phyloP scores from a whole-genome alignment of 2,888 invertebrate species.

The Microdon myrmicae region DNA sequence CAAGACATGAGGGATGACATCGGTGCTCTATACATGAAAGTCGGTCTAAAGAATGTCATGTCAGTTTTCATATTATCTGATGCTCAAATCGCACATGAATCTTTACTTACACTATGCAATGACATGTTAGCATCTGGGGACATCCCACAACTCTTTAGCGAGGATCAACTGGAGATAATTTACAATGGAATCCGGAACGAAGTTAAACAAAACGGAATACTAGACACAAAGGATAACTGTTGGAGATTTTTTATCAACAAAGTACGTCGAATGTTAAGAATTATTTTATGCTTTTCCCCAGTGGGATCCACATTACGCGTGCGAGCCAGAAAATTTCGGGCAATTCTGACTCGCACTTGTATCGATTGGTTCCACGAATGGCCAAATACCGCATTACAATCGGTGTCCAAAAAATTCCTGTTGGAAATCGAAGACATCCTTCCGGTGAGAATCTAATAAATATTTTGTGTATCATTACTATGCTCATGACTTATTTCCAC shows the following conservation, averaged over 20 bases:
- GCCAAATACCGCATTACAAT: slow-evolving; percentile 90
- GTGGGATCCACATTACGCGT: slow-evolving; percentile 89
- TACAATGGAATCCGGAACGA: slow-evolving; percentile 81
- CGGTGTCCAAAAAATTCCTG: slow-evolving; percentile 88
- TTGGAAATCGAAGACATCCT: slow-evolving; percentile 80
- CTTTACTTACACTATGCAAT: slow-evolving; percentile 89
- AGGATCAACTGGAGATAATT: slow-evolving; percentile 90
- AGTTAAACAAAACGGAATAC: slow-evolving; percentile 83
- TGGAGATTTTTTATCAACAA: slow-evolving; percentile 95
- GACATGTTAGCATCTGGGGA: slow-evolving; percentile 95
- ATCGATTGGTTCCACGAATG: slow-evolving; percentile 99
- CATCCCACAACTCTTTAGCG: slow-evolving; percentile 88
- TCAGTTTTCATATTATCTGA: slow-evolving; percentile 94
- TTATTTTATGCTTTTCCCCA: slow-evolving; percentile 95
- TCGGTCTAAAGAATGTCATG: slow-evolving; percentile 87
- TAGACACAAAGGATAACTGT: slow-evolving; percentile 91
- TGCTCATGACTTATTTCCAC: slow-evolving; percentile 14
- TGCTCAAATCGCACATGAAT: slow-evolving; percentile 91
- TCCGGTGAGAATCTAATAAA: slow-evolving; percentile 69
- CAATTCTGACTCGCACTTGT: slow-evolving; percentile 89
- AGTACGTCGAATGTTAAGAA: slow-evolving; percentile 80
- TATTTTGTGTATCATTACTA: slow-evolving; percentile 11
- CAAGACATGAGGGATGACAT: slow-evolving; percentile 81
- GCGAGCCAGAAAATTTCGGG: slow-evolving; percentile 92
- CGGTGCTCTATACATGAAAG: slow-evolving; percentile 83